Conservation (phyloP, 2,113 vertebrate genomes). For the Nannobrachium achirus region DNA sequence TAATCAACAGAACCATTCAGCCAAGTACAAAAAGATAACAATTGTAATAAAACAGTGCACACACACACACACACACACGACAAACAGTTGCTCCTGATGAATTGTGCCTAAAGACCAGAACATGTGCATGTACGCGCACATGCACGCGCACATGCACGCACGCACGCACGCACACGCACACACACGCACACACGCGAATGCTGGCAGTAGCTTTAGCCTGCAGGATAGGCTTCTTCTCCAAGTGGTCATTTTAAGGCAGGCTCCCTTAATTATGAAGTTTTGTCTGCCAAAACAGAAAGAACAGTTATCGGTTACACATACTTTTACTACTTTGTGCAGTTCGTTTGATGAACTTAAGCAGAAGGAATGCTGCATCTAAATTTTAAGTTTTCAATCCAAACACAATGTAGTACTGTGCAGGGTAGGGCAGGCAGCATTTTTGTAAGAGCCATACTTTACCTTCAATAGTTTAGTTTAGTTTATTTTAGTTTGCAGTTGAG, state of each 20-base stretch:
- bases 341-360: background rate
- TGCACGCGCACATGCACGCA: conserved; percentile 21
- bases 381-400: no score
- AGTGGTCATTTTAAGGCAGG: conserved; percentile 54
- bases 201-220: conserved; percentile 40
- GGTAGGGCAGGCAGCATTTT: no score
- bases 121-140: background rate
- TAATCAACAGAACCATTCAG: conserved; percentile 29
- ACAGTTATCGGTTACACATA: conserved; percentile 26
- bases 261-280: conserved; percentile 55
- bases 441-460: no score
- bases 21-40: conserved; percentile 37
- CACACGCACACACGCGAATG: conserved; percentile 23
- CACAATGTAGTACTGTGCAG: no score
- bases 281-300: conserved; percentile 53
- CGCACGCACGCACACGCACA: conserved; percentile 32
- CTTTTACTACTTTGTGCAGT: background rate
- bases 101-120: conserved; percentile 35
- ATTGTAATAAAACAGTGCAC: conserved; percentile 31
- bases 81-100: conserved; percentile 35
- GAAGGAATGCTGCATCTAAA: no score
- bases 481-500: no score
- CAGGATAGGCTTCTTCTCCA: conserved; percentile 40
- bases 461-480: no score
- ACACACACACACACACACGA: conserved; percentile 27